Percentiles rank a stretch among this genome's conserved stretches.
Conservation (phyloP, 2,888 invertebrate genomes). For the Protodeltote pygarga region DNA sequence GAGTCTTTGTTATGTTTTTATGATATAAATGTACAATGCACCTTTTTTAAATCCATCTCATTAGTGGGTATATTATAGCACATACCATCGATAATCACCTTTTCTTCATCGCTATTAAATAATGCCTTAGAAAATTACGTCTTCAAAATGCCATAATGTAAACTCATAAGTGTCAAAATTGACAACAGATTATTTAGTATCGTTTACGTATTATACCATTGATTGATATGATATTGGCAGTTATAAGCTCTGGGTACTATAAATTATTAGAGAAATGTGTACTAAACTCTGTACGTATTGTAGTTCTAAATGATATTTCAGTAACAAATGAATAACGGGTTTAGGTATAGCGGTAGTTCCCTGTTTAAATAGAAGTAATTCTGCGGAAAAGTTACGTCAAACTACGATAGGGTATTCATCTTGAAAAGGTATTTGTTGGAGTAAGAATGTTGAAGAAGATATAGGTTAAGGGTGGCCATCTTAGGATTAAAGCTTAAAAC, state of each 20-base stretch:
- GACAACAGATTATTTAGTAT: conserved; percentile 34
- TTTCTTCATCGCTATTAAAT: no score
- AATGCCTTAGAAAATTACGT: conserved; percentile 23
- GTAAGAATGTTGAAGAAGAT: no score
- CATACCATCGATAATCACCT: no score
- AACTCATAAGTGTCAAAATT: conserved; percentile 15
- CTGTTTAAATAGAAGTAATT: neutral
- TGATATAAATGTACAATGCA: no score
- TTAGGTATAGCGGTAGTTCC: neutral
- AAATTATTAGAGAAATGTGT: conserved; percentile 30
- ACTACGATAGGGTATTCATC: no score
- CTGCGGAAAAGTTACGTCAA: no score
- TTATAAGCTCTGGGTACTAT: conserved; percentile 16
- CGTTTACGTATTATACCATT: conserved; percentile 26
- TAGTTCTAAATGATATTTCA: conserved; percentile 9
- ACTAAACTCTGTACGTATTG: conserved; percentile 20
- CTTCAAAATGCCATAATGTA: conserved; percentile 15
- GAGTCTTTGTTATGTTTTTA: no score
- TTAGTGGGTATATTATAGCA: no score
- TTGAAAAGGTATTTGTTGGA: no score
- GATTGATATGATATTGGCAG: conserved; percentile 29
- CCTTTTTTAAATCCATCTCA: no score
- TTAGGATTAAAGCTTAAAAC: no score
- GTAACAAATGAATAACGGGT: neutral
- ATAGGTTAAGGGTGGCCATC: no score